These are phyloP conservation scores for Mugil cephalus DNA, from an alignment of 2,113 vertebrate species.

Conservation along the genomic window DNA sequence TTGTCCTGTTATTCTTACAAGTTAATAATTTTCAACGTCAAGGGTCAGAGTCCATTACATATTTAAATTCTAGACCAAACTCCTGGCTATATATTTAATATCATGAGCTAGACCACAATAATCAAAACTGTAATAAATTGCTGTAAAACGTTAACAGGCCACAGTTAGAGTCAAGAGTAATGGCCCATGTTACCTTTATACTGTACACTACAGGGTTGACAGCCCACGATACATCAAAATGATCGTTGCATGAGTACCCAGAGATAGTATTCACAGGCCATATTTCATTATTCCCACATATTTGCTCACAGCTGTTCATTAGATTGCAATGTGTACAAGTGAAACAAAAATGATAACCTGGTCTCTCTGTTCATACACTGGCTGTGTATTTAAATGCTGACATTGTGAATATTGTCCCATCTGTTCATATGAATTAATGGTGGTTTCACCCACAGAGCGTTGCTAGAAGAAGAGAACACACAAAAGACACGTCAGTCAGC, in stretches of 20 bases:
- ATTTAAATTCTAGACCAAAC: slow-evolving; percentile 1
- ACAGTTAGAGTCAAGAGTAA: not conserved
- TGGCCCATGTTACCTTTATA: not conserved
- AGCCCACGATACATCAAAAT: not conserved
- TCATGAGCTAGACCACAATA: not conserved
- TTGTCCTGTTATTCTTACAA: not conserved
- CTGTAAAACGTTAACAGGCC: not conserved
- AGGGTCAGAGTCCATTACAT: not conserved
- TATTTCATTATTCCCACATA: not conserved
- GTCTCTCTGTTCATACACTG: no score
- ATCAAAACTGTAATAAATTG: not conserved
- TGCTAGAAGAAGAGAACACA: not conserved
- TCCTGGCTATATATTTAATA: not conserved
- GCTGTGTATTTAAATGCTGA: not conserved
- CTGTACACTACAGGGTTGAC: not conserved
- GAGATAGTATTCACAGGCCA: not conserved
- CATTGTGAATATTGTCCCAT: not conserved
- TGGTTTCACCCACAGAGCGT: slow-evolving; percentile 45
- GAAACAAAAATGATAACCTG: not conserved
- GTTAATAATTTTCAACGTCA: not conserved
- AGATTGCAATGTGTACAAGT: not conserved
- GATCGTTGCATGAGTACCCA: not conserved
- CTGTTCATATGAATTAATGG: not conserved
- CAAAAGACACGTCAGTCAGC: slow-evolving; percentile 1
- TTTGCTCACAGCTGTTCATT: no score